phyloP scores from a whole-genome alignment of 2,797 vertebrate species.

The Gila robusta region DNA sequence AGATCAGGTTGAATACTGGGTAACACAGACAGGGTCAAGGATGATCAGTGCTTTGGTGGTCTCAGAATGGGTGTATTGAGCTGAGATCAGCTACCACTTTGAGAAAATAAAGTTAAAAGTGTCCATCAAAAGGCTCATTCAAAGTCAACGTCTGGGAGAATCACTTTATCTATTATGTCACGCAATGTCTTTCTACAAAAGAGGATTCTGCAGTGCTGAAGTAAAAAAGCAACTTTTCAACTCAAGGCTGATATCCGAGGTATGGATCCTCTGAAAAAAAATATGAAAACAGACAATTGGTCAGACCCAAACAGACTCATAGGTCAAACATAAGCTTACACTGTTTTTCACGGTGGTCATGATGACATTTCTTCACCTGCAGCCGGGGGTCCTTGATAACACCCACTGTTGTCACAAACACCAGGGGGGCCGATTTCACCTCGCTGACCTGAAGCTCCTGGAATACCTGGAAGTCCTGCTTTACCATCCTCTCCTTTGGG shows the following conservation, averaged over 20 bases:
- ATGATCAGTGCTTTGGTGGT: constrained; percentile 46
- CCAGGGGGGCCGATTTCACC: constrained; percentile 81
- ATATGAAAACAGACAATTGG: constrained; percentile 31
- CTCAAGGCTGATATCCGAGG: constrained; percentile 78
- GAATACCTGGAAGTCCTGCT: constrained; percentile 68
- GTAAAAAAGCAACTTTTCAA: constrained; percentile 11
- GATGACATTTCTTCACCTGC: constrained; percentile 69
- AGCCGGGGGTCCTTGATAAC: constrained; percentile 67
- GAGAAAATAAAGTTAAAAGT: constrained; percentile 14
- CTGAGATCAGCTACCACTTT: not conserved
- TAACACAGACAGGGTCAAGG: constrained; percentile 8
- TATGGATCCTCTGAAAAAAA: constrained; percentile 74
- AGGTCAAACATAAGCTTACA: not conserved
- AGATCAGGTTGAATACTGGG: constrained; percentile 1
- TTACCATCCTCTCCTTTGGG: constrained; percentile 76
- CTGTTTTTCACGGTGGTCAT: not conserved
- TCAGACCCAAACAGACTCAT: not conserved
- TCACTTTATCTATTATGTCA: constrained; percentile 15
- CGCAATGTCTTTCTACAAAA: constrained; percentile 9
- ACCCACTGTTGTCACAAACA: constrained; percentile 81
- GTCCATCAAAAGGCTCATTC: constrained; percentile 3
- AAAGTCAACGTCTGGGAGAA: constrained; percentile 30
- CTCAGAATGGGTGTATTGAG: constrained; percentile 1
- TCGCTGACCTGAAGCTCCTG: constrained; percentile 73
- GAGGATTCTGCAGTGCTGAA: constrained; percentile 19